These are phyloP conservation scores for Apus apus DNA, from an alignment of 2,113 vertebrate genomes.

Conservation along the genomic window DNA sequence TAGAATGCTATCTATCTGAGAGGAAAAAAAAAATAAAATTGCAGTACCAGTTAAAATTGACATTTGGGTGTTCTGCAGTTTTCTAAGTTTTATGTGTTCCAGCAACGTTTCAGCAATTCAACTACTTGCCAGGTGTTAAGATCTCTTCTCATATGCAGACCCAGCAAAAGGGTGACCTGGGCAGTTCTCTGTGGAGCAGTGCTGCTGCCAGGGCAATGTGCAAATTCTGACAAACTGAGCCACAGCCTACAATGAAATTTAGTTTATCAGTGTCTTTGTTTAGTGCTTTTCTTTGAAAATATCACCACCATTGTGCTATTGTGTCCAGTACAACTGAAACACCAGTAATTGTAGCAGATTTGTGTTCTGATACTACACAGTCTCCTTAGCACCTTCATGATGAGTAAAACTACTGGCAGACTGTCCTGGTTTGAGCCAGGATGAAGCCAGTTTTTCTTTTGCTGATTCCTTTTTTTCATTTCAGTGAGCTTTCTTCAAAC, in stretches of 20 bases:
- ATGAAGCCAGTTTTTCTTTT: too few relatives aligned
- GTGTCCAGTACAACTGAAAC: not conserved
- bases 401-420: not conserved
- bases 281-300: not conserved
- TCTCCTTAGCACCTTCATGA: not conserved
- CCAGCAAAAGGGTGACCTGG: not conserved
- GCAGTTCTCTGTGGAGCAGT: not conserved
- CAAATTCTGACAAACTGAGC: not conserved
- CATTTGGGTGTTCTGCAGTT: not conserved
- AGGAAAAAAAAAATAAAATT: not conserved
- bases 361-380: not conserved
- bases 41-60: not conserved
- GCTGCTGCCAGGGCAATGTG: not conserved
- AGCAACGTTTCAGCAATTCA: not conserved
- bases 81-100: not conserved
- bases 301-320: rapidly evolving
- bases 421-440: too few relatives aligned
- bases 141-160: not conserved
- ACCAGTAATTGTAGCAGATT: not conserved
- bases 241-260: not conserved
- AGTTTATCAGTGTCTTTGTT: not conserved
- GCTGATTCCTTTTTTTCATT: too few relatives aligned
- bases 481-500: too few relatives aligned
- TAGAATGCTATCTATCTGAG: not conserved
- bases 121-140: not conserved